A percentile compares a stretch with the other conserved stretches of the same genome.
phyloP scores from a whole-genome alignment of 2,888 invertebrate genomes.

The Morinoia aosen region DNA sequence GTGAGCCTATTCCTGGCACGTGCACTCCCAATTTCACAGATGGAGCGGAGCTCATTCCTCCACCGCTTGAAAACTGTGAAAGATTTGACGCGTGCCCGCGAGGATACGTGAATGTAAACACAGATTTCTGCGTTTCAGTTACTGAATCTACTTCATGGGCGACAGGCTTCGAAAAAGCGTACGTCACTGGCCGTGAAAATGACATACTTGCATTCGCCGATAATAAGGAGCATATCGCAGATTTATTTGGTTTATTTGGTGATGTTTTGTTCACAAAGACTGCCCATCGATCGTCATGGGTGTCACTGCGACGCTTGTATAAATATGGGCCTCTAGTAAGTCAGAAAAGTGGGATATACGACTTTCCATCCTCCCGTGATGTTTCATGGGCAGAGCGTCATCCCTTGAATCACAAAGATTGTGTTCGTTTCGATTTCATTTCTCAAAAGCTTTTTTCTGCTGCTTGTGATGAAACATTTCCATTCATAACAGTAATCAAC shows the following conservation, averaged over 20 bases:
- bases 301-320: neutral
- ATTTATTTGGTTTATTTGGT: neutral
- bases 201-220: conserved; percentile 30
- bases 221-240: neutral
- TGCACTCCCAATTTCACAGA: conserved; percentile 59
- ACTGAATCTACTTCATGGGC: conserved; percentile 46
- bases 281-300: too few relatives aligned
- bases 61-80: conserved; percentile 45
- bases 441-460: neutral
- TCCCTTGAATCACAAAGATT: neutral
- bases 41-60: conserved; percentile 53
- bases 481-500: conserved; percentile 14
- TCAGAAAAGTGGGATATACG: neutral
- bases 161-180: conserved; percentile 52
- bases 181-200: conserved; percentile 56
- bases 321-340: neutral
- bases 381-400: neutral
- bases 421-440: conserved; percentile 24
- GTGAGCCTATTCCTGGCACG: conserved; percentile 41
- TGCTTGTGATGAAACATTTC: neutral
- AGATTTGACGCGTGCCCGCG: conserved; percentile 58
- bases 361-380: neutral
- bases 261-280: too few relatives aligned
- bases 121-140: conserved; percentile 48
- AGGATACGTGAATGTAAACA: conserved; percentile 42